phyloP scores from a whole-genome alignment of 2,113 vertebrate species.

The Apodemus sylvaticus region DNA sequence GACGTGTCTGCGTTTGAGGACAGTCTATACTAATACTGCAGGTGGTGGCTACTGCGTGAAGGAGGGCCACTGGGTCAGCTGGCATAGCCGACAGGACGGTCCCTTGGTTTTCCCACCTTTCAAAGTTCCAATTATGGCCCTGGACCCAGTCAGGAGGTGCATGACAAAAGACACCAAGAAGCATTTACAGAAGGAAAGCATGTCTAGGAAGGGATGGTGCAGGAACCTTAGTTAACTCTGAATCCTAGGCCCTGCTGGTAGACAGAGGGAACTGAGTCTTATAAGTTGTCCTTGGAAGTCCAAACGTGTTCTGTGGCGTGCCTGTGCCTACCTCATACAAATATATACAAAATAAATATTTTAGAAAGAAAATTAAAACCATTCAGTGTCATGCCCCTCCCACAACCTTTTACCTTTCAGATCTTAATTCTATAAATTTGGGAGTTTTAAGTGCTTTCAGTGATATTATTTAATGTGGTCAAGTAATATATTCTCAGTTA shows the following conservation, averaged over 20 bases:
- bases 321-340: background rate
- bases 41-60: background rate
- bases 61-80: background rate
- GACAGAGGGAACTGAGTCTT: background rate
- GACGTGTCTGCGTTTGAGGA: background rate
- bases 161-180: background rate
- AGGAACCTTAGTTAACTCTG: background rate
- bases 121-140: too few species aligned
- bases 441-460: background rate
- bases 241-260: background rate
- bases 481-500: background rate
- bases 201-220: background rate
- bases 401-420: background rate
- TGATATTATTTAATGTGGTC: background rate
- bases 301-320: too few species aligned
- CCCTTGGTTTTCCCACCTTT: background rate
- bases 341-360: background rate
- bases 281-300: background rate
- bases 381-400: background rate
- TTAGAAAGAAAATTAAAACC: background rate
- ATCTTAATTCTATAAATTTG: background rate
- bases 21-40: background rate
- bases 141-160: background rate
- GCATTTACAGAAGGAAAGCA: background rate
- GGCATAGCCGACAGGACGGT: accelerated